Conservation (phyloP, 2,113 vertebrate genomes). For the Erinaceus europaeus region DNA sequence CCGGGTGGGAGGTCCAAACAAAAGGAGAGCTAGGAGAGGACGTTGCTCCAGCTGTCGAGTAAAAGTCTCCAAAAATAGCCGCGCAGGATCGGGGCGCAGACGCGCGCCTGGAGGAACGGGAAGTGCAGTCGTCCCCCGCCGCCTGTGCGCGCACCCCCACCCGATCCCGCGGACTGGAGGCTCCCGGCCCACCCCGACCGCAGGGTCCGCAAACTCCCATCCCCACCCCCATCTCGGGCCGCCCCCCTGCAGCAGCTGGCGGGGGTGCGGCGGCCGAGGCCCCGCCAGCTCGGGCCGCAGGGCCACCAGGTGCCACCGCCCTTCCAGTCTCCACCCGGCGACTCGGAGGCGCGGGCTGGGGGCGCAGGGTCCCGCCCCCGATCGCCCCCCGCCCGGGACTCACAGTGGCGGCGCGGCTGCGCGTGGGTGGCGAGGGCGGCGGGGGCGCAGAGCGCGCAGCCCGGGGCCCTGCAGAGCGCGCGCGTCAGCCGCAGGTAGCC, state of each 20-base stretch:
- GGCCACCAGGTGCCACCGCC: conserved; percentile 53
- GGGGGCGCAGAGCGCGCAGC: conserved; percentile 53
- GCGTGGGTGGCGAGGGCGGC: conserved; percentile 53
- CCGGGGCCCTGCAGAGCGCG: conserved; percentile 59
- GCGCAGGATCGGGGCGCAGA: conserved; percentile 15
- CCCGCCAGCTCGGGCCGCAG: neutral
- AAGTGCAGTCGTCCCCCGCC: neutral
- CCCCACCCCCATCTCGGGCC: too few species aligned
- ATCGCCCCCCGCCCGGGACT: conserved; percentile 9
- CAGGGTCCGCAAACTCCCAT: too few species aligned
- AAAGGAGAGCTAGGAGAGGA: conserved; percentile 27
- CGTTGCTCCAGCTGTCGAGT: conserved; percentile 44
- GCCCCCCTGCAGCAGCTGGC: too few species aligned
- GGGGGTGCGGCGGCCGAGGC: neutral
- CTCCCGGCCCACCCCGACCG: too few species aligned
- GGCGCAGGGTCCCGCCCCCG: neutral
- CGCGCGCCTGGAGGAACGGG: conserved; percentile 16
- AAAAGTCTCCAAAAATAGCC: conserved; percentile 63
- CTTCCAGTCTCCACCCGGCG: neutral
- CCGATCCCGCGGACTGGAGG: too few species aligned
- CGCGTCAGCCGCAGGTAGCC: conserved; percentile 62
- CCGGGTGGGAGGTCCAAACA: neutral
- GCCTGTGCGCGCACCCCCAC: conserved; percentile 68
- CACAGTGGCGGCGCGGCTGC: conserved; percentile 71
- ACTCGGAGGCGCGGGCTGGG: neutral